These are phyloP conservation scores for Tautogolabrus adspersus DNA, from an alignment of 2,113 vertebrate species.

Conservation along the genomic window DNA sequence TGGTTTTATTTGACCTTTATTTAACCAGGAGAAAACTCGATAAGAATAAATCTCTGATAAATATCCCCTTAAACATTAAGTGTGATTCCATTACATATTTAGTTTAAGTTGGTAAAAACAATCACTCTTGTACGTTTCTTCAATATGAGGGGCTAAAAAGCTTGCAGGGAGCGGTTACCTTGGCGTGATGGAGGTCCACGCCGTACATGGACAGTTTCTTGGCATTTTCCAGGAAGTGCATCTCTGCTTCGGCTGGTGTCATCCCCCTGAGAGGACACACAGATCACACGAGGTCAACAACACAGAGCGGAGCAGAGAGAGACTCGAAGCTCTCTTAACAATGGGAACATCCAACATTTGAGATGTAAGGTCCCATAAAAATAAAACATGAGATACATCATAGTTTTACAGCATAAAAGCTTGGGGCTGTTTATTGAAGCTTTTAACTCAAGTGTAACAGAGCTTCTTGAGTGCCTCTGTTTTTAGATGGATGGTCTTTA, in stretches of 20 bases:
- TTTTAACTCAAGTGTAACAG: constrained; percentile 24
- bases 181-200: constrained; percentile 97
- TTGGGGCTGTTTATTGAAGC: constrained; percentile 29
- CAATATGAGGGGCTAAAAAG: no score
- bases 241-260: constrained; percentile 96
- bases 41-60: no score
- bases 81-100: background rate
- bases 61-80: background rate
- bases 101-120: background rate
- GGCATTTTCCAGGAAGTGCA: constrained; percentile 97
- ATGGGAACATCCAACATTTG: background rate
- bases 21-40: no score
- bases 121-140: no score
- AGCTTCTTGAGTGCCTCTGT: constrained; percentile 38
- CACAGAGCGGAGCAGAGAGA: background rate
- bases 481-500: constrained; percentile 51
- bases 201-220: constrained; percentile 99
- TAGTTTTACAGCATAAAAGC: constrained; percentile 24
- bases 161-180: constrained; percentile 81
- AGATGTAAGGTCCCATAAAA: background rate
- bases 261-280: constrained; percentile 87
- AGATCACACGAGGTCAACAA: background rate
- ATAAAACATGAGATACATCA: background rate
- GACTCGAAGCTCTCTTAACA: background rate
- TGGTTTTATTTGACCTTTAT: no score